phyloP scores from a whole-genome alignment of 2,797 vertebrate species.

The Gymnothorax reevesii region DNA sequence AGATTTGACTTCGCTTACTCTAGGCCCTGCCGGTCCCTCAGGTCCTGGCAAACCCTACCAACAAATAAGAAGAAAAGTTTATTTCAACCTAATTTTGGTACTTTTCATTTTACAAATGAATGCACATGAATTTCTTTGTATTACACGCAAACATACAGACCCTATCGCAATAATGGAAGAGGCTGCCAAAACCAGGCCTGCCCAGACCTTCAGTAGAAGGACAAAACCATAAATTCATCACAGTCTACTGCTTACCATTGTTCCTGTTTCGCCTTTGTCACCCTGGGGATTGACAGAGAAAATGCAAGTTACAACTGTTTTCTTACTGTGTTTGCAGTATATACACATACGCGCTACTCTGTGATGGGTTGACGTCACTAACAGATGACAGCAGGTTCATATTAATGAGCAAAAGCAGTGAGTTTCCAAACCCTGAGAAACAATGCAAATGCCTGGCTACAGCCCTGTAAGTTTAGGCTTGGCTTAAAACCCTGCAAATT shows the following conservation, averaged over 20 bases:
- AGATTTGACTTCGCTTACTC: constrained; percentile 67
- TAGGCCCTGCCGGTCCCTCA: constrained; percentile 77
- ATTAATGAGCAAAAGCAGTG: not conserved
- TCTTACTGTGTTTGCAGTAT: too few species aligned
- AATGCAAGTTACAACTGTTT: not conserved
- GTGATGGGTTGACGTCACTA: not conserved
- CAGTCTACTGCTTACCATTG: constrained; percentile 56
- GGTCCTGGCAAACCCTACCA: constrained; percentile 79
- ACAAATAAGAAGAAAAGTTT: not conserved
- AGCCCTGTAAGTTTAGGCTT: not conserved
- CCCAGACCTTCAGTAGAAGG: not conserved
- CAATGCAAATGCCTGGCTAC: too few species aligned
- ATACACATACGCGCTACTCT: not conserved
- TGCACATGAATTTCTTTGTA: not conserved
- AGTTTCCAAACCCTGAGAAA: not conserved
- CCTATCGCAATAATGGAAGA: not conserved
- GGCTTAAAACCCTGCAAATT: not conserved
- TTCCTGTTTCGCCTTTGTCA: constrained; percentile 65
- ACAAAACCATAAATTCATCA: not conserved
- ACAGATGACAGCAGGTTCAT: not conserved
- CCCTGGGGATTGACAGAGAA: constrained; percentile 56
- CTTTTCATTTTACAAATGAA: not conserved
- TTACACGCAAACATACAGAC: not conserved
- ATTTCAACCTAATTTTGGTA: not conserved
- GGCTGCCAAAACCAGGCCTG: not conserved